Percentiles rank a stretch among this genome's conserved stretches.
phyloP scores from a whole-genome alignment of 2,113 vertebrate genomes.

The Coturnix japonica region DNA sequence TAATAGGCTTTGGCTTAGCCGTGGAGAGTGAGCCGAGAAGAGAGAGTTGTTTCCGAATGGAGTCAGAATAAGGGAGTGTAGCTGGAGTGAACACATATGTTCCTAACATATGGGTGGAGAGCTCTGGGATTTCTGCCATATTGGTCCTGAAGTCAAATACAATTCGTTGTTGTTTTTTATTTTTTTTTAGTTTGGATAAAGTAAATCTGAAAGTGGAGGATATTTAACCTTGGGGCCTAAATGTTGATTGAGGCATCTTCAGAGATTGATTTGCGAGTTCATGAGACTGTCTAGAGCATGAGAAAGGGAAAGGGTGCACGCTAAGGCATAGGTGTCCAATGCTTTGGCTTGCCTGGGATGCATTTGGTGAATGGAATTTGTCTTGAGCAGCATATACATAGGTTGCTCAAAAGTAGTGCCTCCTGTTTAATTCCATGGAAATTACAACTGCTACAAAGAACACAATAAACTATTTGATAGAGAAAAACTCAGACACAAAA shows the following conservation, averaged over 20 bases:
- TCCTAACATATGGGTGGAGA: constrained; percentile 67
- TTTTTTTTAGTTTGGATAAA: constrained; percentile 43
- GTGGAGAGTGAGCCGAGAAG: neutral
- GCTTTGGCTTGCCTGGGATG: no score
- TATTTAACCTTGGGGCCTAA: constrained; percentile 20
- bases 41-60: constrained; percentile 10
- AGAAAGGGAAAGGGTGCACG: neutral
- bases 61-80: constrained; percentile 38
- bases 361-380: no score
- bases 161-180: neutral
- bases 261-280: neutral
- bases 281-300: neutral
- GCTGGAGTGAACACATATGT: constrained; percentile 66
- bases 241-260: neutral
- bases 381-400: no score
- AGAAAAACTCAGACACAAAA: no score
- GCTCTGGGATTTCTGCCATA: constrained; percentile 67
- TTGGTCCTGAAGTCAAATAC: constrained; percentile 63
- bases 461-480: no score
- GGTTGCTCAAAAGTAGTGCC: no score
- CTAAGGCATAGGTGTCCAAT: no score
- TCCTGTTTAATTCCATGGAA: no score
- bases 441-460: no score
- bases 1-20: constrained; percentile 53
- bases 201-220: constrained; percentile 10